Evolutionary conservation across 2,113 vertebrate genomes (phyloP), one percentile per base, ranked within the genome.

Genomic region (Gopherus flavomarginatus): DNA sequence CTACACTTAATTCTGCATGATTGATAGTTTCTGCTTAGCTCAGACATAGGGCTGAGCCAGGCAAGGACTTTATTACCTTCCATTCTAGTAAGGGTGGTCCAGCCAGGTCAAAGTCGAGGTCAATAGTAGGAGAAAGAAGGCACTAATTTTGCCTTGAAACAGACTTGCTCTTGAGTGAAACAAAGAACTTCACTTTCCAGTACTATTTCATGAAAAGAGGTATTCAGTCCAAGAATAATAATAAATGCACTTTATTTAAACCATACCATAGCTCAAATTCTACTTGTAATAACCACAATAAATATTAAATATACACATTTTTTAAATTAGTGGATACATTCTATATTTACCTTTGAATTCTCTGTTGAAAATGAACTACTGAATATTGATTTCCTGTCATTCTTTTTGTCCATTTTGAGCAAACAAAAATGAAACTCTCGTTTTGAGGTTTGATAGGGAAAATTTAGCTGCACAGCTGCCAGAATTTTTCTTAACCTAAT

Each of bases 91-190:
- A 98, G 98, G 98, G 98, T 99, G 98, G 98, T 98, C 98, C 96
- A 97, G 88, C 92, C 97, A 98, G 98, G 98, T 98, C 98, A 98
- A 98, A 98, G 98, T 98, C 96, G 98, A 99, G 98, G 98, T 99
- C 98, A 98, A 97, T 97, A 97, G 97, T 97, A 98, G 97, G 98
- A 98, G 97, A 98, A 93, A 91, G 86, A 97, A 97, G 95, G 96
- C 97, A 98, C 95, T 97, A 96, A 95, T 96, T 96, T 96, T 97
- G 87, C 96, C 96, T 92, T 95, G 95, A 98, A 98, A 97, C 65
- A 94, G 93, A 84, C 88, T 92, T 85, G 2, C 38, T 93, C 59
- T 96, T 93, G 87, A 57, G 38, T 82, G 96, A 97, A 98, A 98
- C 96, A 98, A 97, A 98, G 96, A 96, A 90, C 84, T 96, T 97